Base-by-base conservation (phyloP, 2,888 invertebrate species). In the Trachelus stipa region DNA sequence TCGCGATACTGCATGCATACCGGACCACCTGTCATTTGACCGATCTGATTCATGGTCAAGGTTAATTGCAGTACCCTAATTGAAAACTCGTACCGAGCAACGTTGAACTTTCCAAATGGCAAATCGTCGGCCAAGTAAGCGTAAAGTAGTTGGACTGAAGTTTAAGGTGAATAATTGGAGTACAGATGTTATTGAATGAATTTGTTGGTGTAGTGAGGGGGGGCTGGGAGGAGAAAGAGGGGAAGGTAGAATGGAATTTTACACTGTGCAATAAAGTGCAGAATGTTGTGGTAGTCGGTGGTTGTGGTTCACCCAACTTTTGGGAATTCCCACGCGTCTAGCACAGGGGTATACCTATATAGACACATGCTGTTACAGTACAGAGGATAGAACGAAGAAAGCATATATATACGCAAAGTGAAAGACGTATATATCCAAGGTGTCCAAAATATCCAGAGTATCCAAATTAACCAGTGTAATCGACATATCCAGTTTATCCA, bases 211-310 rank as follows among this genome's bases (percentile, higher is more conserved):
- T 23, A 4, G 40, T 0, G 40, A 1, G 0, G 12, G 12, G 3
- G 1, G 4, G 3, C 11, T 34, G 35, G 4, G 15, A 12, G 4
- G 4, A 9, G 0, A 0, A 2, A 9, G 9, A 2, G 9, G 23
- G 15, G 15, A 23, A 23, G 56, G 56, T 9, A 56, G 23, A 0
- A 23, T 4, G 56, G 56, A 56, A 56, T 56, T 56, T 56, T 56
- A 56, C 56, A 56, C 56, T 23, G 23, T 23, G 23, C 56, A 56
- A 56, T 23, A 23, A 56, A 56, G 56, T 23, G 56, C 56, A 56
- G 56, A 23, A 56, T 56, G 56, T 56, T 56, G 56, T 56, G 56
- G 56, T 56, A 56, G 56, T 56, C 56, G 9, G 56, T 56, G 56
- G 56, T 56, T 56, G 56, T 23, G 56, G 56, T 56, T 56, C 6